Percentiles rank a stretch among this genome's conserved stretches.
phyloP scores from a whole-genome alignment of 1,140 invertebrate species.

The Zaprionus gabonicus region DNA sequence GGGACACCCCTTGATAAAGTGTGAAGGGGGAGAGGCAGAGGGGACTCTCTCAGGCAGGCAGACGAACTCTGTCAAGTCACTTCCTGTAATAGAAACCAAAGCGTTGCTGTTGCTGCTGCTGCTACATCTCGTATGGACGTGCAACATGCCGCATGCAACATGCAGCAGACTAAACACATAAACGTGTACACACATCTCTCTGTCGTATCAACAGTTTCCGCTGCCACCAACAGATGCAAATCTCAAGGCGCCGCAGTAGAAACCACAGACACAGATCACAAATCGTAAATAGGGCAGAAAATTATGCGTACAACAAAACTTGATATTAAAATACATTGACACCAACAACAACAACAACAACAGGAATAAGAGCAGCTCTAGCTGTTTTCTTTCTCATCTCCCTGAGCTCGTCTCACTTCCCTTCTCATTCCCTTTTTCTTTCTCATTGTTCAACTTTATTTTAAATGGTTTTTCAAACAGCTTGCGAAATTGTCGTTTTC shows the following conservation, averaged over 20 bases:
- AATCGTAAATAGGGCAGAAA: slow-evolving; percentile 72
- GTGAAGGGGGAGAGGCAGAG: neutral
- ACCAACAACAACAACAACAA: slow-evolving; percentile 14
- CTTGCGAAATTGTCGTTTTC: slow-evolving; percentile 73
- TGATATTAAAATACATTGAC: slow-evolving; percentile 54
- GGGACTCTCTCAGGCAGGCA: neutral
- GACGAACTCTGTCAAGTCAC: slow-evolving; percentile 71
- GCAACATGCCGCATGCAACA: slow-evolving; percentile 55
- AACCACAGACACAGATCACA: slow-evolving; percentile 52
- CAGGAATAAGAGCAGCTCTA: neutral
- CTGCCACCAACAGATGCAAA: slow-evolving; percentile 54
- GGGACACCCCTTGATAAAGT: slow-evolving; percentile 55
- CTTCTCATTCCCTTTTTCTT: slow-evolving; percentile 6
- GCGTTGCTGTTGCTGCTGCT: neutral
- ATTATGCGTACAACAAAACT: slow-evolving; percentile 66
- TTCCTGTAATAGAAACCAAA: slow-evolving; percentile 77
- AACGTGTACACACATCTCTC: slow-evolving; percentile 44
- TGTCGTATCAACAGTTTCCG: slow-evolving; percentile 54
- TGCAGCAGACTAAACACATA: slow-evolving; percentile 19
- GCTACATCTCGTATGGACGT: slow-evolving; percentile 6
- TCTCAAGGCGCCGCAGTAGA: slow-evolving; percentile 43
- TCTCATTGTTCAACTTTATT: slow-evolving; percentile 24
- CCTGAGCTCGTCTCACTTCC: neutral
- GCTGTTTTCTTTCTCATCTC: slow-evolving; percentile 32
- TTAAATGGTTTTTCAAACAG: slow-evolving; percentile 32